A percentile compares a stretch with the other conserved stretches of the same genome.
Evolutionary conservation across 2,888 invertebrate genomes (phyloP).

Genomic region (Dioctria linearis): DNA sequence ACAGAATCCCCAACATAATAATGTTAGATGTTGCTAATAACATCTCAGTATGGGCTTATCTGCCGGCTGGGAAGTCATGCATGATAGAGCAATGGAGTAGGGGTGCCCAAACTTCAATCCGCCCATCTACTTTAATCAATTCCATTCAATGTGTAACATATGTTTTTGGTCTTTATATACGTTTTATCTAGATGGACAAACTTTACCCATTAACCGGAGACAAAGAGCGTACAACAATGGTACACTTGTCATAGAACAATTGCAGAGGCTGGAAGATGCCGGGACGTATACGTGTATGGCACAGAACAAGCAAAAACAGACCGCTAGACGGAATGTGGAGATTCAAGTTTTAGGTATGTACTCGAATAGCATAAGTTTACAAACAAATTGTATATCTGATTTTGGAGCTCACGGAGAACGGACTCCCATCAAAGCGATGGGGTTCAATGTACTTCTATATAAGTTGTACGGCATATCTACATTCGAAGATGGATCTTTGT

Average conservation of each 20-base stretch:
- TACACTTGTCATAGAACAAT: constrained; percentile 87
- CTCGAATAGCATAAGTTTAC: constrained; percentile 11
- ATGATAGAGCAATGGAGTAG: not conserved
- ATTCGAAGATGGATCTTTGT: not conserved
- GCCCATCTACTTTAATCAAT: constrained; percentile 17
- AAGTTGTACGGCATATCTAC: not conserved
- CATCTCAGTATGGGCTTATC: constrained; percentile 12
- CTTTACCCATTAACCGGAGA: constrained; percentile 88
- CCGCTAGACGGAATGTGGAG: constrained; percentile 82
- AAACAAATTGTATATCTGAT: constrained; percentile 16
- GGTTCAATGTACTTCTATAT: not conserved
- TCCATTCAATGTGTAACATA: constrained; percentile 38
- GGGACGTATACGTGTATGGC: constrained; percentile 94
- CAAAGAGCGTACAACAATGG: constrained; percentile 91
- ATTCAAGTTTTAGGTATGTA: constrained; percentile 80
- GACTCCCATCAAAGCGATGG: not conserved
- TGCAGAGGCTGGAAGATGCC: constrained; percentile 87
- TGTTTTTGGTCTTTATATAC: constrained; percentile 40
- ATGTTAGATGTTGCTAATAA: constrained; percentile 18
- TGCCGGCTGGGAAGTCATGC: constrained; percentile 14
- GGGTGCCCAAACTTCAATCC: not conserved
- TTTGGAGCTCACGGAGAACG: not conserved
- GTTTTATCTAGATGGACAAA: constrained; percentile 79
- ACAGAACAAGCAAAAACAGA: constrained; percentile 85
- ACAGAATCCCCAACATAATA: not conserved